These are phyloP conservation scores for Papilio xuthus DNA, from an alignment of 1,140 invertebrate genomes.

Conservation along the genomic window DNA sequence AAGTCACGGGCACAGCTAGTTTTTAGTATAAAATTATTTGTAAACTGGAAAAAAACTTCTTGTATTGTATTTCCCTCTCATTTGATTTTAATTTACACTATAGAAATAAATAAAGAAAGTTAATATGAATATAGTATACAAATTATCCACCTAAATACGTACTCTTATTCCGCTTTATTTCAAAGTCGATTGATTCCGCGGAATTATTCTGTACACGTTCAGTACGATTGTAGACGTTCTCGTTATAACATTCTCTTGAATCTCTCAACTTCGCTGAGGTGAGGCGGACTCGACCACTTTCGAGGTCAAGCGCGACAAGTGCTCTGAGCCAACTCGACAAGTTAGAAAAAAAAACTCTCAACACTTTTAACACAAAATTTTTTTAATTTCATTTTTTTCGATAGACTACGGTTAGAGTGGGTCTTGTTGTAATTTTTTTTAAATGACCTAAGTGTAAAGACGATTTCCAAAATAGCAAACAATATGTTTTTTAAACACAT, in stretches of 20 bases:
- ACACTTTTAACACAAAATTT: background rate
- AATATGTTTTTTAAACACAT: background rate
- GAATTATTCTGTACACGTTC: background rate
- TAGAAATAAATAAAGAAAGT: too few relatives aligned
- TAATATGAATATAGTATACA: too few relatives aligned
- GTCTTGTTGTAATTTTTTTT: too few relatives aligned
- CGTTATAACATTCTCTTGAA: constrained; percentile 6
- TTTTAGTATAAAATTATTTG: too few relatives aligned
- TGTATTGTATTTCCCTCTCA: too few relatives aligned
- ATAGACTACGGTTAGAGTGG: background rate
- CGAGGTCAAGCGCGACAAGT: constrained; percentile 5
- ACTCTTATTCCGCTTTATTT: background rate
- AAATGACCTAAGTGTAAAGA: too few relatives aligned
- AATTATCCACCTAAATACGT: background rate
- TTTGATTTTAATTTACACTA: too few relatives aligned
- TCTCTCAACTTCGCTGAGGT: background rate
- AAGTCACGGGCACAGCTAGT: too few relatives aligned
- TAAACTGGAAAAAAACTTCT: too few relatives aligned
- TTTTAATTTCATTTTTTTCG: background rate
- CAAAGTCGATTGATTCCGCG: background rate
- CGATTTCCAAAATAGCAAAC: too few relatives aligned
- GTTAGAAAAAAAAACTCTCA: background rate
- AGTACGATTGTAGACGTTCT: background rate
- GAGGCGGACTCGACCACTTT: constrained; percentile 9
- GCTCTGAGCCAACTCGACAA: background rate